phyloP scores from a whole-genome alignment of 2,888 invertebrate species.

The Trissoscelio sp. region DNA sequence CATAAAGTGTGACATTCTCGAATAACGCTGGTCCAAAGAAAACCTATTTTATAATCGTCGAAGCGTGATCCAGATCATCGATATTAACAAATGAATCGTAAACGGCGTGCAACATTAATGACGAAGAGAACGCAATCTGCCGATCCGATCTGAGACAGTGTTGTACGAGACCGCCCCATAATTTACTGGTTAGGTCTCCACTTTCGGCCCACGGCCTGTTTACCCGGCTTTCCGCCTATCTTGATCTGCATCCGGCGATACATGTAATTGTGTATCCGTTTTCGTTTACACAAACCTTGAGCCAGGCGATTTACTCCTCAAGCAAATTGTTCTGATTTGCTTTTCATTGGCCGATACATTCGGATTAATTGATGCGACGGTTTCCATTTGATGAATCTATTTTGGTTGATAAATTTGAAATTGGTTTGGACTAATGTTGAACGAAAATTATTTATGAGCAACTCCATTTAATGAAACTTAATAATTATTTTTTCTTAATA shows the following conservation, averaged over 20 bases:
- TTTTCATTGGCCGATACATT: constrained; percentile 23
- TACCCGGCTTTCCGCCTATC: constrained; percentile 74
- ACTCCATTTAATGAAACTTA: too few relatives aligned
- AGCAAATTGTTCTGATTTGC: constrained; percentile 36
- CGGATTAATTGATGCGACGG: constrained; percentile 20
- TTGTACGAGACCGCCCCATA: constrained; percentile 77
- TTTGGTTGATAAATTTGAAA: constrained; percentile 14
- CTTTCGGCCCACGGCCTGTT: constrained; percentile 73
- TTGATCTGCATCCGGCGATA: constrained; percentile 74
- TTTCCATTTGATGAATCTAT: constrained; percentile 6
- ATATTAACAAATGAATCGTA: constrained; percentile 71
- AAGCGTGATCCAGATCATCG: constrained; percentile 49
- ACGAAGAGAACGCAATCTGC: constrained; percentile 80
- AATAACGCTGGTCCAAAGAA: constrained; percentile 21
- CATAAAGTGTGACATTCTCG: constrained; percentile 56
- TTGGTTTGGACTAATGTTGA: too few relatives aligned
- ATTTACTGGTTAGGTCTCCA: constrained; percentile 80
- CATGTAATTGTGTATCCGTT: constrained; percentile 62
- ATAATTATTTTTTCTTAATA: too few relatives aligned
- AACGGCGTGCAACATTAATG: constrained; percentile 76
- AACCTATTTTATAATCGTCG: constrained; percentile 22
- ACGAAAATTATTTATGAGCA: too few relatives aligned
- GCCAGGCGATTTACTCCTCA: constrained; percentile 33
- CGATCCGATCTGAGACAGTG: constrained; percentile 77
- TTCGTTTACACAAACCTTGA: constrained; percentile 50